A percentile compares a stretch with the other conserved stretches of the same genome.
These are phyloP conservation scores for Tribolium madens DNA, from an alignment of 1,140 invertebrate genomes.

Conservation along the genomic window DNA sequence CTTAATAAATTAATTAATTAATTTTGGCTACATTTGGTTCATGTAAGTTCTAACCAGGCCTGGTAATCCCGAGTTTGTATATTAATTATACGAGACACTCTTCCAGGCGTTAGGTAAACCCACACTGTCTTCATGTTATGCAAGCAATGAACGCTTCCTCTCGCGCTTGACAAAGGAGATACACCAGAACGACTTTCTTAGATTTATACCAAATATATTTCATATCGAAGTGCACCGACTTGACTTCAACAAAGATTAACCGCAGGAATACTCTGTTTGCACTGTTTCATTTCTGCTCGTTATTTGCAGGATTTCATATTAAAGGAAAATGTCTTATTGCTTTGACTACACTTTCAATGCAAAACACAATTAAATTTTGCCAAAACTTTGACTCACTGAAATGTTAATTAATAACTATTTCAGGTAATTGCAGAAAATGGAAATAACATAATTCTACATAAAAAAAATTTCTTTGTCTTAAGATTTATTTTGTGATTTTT, in stretches of 20 bases:
- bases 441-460: too few species aligned
- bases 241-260: conserved; percentile 30
- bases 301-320: background rate
- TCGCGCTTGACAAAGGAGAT: conserved; percentile 30
- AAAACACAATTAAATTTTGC: background rate
- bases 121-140: conserved; percentile 30
- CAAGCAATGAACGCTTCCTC: conserved; percentile 30
- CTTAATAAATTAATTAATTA: conserved; percentile 48
- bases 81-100: conserved; percentile 50
- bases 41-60: conserved; percentile 46
- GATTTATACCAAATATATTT: conserved; percentile 37
- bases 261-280: conserved; percentile 1
- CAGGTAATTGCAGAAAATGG: background rate
- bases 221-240: conserved; percentile 24
- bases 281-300: background rate
- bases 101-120: conserved; percentile 37
- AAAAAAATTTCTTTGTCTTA: too few species aligned
- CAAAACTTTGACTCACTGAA: background rate
- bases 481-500: too few species aligned
- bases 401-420: background rate
- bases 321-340: background rate
- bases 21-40: conserved; percentile 49
- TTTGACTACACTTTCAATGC: background rate
- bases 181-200: conserved; percentile 22
- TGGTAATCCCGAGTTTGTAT: conserved; percentile 50